Evolutionary conservation across 53 echinoderm and acorn worm species (phyloP), one percentile per base, ranked within the genome.

Genomic region (Zoroaster sp.): DNA sequence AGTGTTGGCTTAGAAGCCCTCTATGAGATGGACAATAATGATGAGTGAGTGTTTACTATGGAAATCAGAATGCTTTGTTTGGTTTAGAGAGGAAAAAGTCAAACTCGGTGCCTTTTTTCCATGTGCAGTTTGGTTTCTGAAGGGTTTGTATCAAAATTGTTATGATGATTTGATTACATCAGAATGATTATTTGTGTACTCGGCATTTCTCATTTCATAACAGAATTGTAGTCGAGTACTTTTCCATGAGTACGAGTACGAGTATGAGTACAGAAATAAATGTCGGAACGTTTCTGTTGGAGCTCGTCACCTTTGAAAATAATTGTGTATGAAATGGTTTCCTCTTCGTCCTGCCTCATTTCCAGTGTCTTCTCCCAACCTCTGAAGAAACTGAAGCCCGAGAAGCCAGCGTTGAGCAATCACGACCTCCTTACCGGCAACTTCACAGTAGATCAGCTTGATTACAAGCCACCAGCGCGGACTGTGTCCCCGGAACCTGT

Each of bases 341-440:
- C n/a, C n/a, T n/a, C n/a, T n/a, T n/a, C n/a, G n/a, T n/a, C 31
- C 17, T 14, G 38, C 2, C 38, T 31, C 17, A 18, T 39, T 20
- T 74, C 68, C 89, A 96, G 96, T 45, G 80, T 94, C 45, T 96
- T 96, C 87, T 92, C 77, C 52, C 96, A 96, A 78, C 96, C 96
- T 32, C 90, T 88, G 73, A 96, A 96, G 87, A 96, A 94, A 92
- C 88, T 96, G 66, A 92, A 92, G 55, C 94, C 94, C 32, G 94
- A 96, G 89, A 92, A 81, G 72, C 88, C 94, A 14, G 71, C 81
- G 71, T 76, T 88, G 75, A 75, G 72, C 74, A 85, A 90, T 23
- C 81, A 82, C 17, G 83, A 83, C 45, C 45, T 90, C 17, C 59
- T 90, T 67, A 35, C 85, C 5, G 86, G 91, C 65, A 91, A 90